phyloP scores from a whole-genome alignment of 2,113 vertebrate species.

The Crotalus tigris region DNA sequence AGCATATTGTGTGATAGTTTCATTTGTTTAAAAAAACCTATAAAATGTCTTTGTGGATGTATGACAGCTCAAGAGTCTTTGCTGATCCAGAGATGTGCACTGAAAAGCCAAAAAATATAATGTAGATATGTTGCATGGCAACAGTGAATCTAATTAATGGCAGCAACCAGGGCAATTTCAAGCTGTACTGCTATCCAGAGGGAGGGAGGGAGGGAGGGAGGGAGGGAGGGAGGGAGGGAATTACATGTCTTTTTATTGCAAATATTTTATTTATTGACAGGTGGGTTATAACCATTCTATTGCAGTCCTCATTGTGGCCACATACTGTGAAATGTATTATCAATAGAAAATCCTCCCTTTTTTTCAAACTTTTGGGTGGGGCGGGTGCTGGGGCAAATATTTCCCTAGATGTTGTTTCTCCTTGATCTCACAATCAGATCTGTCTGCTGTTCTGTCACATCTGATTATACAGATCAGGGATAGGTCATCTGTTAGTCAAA shows the following conservation, averaged over 20 bases:
- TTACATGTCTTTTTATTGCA: not conserved
- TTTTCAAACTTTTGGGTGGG: not conserved
- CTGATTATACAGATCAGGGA: not conserved
- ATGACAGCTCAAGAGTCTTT: not conserved
- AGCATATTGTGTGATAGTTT: not conserved
- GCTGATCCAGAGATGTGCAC: not conserved
- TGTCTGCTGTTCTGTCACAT: not conserved
- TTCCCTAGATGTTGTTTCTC: not conserved
- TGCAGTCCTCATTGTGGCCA: not conserved
- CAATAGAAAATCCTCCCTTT: not conserved
- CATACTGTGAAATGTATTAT: not conserved
- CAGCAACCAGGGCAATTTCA: not conserved
- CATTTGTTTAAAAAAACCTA: not conserved
- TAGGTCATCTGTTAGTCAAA: not conserved
- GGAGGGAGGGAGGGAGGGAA: not conserved
- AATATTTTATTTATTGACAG: not conserved
- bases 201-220: not conserved
- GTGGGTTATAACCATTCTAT: not conserved
- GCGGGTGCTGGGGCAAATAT: not conserved
- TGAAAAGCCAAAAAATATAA: not conserved
- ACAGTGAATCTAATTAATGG: not conserved
- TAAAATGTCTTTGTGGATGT: not conserved
- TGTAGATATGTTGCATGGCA: too few species aligned
- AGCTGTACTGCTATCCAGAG: not conserved
- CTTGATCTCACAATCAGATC: not conserved